Conservation (phyloP, 1,140 invertebrate genomes). For the Leptinotarsa defecta region DNA sequence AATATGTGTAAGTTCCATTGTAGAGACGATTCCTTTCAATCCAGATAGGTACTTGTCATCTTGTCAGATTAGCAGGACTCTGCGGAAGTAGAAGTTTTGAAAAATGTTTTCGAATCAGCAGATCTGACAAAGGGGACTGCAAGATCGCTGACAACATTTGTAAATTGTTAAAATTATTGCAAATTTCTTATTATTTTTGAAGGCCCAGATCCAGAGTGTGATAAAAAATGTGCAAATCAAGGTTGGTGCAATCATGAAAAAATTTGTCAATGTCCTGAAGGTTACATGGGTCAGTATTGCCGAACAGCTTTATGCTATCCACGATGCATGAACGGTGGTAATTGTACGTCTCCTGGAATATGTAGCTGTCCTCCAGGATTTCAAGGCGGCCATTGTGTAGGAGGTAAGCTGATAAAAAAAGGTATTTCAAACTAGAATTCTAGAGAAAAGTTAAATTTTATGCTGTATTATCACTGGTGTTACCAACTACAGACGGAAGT, state of each 20-base stretch:
- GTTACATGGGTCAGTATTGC: slow-evolving; percentile 88
- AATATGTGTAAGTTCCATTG: too few relatives aligned
- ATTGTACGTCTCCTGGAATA: slow-evolving; percentile 83
- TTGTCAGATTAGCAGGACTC: too few relatives aligned
- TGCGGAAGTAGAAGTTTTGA: too few relatives aligned
- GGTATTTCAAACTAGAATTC: too few relatives aligned
- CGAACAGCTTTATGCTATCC: slow-evolving; percentile 88
- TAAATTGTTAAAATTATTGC: slow-evolving; percentile 14
- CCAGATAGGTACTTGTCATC: too few relatives aligned
- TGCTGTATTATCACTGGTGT: too few relatives aligned
- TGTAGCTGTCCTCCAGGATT: slow-evolving; percentile 87
- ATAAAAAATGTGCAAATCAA: slow-evolving; percentile 82
- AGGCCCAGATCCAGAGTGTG: slow-evolving; percentile 87
- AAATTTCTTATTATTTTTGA: slow-evolving; percentile 40
- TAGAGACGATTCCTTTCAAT: too few relatives aligned
- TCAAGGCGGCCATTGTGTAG: slow-evolving; percentile 90
- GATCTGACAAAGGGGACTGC: too few relatives aligned
- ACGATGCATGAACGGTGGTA: slow-evolving; percentile 89
- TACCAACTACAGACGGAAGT: too few relatives aligned
- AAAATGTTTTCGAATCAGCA: too few relatives aligned
- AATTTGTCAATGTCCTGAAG: slow-evolving; percentile 85
- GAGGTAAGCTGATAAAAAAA: slow-evolving; percentile 64
- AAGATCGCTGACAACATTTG: not conserved
- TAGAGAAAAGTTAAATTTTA: too few relatives aligned
- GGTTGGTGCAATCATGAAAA: slow-evolving; percentile 80